Evolutionary conservation across 2,888 invertebrate genomes (phyloP), one percentile per base, ranked within the genome.

Genomic region (Dexiosoma caninum): DNA sequence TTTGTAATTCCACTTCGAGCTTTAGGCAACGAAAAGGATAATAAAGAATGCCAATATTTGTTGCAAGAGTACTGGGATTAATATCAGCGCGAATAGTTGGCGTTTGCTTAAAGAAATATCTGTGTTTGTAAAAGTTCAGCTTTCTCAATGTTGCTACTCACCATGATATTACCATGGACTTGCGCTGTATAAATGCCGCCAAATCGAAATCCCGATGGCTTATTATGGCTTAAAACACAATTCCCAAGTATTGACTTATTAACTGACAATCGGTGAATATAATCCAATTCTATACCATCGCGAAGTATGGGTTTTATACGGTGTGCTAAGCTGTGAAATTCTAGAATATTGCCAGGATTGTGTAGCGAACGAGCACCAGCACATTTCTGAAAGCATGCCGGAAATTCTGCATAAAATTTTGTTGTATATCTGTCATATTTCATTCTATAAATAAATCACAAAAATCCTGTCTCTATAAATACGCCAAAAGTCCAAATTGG

Each of bases 261-360:
- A 7, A 89, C 82, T 0, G 87, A 86, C 83, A 90, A 72, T 3
- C 87, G 85, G 75, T 88, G 88, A 37, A 82, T 81, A 62, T 86
- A 87, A 40, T 87, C 85, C 23, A 90, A 71, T 67, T 89, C 87
- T 44, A 90, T 78, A 60, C 90, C 90, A 80, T 90, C 90, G 35
- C 86, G 87, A 83, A 89, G 89, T 35, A 85, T 86, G 32, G 90
- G 90, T 86, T 87, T 89, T 27, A 90, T 89, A 27, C 87, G 86
- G 19, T 87, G 87, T n/a, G 89, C 87, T 57, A 89, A 84, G n/a
- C 81, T 82, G 79, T 90, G 90, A 4, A 90, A 81, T n/a, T 87
- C 86, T 19, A 86, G 83, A 2, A 90, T 86, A 83, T 86, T 90
- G 30, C 90, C 90, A 0, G 90, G 90, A 85, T 90, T 90, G 49